phyloP scores from a whole-genome alignment of 2,888 invertebrate species.

The Trichopria drosophilae region DNA sequence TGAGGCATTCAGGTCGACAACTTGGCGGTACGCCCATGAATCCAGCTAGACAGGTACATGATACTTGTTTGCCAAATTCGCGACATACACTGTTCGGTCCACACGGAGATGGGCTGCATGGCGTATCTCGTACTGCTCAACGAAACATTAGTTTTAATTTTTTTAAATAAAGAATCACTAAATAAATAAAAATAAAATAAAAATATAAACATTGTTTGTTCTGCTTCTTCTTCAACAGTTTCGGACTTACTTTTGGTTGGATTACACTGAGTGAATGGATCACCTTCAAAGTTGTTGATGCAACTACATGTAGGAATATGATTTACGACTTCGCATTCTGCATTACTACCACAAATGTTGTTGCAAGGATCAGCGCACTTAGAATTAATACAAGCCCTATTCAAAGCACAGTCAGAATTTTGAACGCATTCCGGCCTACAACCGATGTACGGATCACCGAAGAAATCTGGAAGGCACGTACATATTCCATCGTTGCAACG shows the following conservation, averaged over 20 bases:
- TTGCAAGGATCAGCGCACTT: slow-evolving; percentile 83
- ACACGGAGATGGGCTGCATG: slow-evolving; percentile 60
- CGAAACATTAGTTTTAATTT: too few species aligned
- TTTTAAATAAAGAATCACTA: neutral
- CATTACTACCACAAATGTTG: slow-evolving; percentile 76
- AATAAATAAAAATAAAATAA: neutral
- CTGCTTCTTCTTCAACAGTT: neutral
- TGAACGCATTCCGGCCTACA: slow-evolving; percentile 82
- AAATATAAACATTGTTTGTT: too few species aligned
- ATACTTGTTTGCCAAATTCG: slow-evolving; percentile 57
- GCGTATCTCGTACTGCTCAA: too few species aligned
- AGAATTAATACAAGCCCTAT: slow-evolving; percentile 76
- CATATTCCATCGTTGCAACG: slow-evolving; percentile 62
- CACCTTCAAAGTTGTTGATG: slow-evolving; percentile 61
- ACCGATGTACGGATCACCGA: slow-evolving; percentile 62
- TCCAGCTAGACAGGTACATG: slow-evolving; percentile 61
- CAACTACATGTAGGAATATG: slow-evolving; percentile 68
- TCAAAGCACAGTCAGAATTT: slow-evolving; percentile 75
- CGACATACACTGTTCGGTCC: slow-evolving; percentile 62
- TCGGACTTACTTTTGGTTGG: slow-evolving; percentile 34
- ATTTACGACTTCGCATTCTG: slow-evolving; percentile 76
- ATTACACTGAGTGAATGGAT: slow-evolving; percentile 61
- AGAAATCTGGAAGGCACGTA: slow-evolving; percentile 55
- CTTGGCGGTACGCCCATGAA: slow-evolving; percentile 61
- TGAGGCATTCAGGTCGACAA: slow-evolving; percentile 62